Conservation (phyloP, 2,888 invertebrate genomes). For the Slavum lentiscoides region DNA sequence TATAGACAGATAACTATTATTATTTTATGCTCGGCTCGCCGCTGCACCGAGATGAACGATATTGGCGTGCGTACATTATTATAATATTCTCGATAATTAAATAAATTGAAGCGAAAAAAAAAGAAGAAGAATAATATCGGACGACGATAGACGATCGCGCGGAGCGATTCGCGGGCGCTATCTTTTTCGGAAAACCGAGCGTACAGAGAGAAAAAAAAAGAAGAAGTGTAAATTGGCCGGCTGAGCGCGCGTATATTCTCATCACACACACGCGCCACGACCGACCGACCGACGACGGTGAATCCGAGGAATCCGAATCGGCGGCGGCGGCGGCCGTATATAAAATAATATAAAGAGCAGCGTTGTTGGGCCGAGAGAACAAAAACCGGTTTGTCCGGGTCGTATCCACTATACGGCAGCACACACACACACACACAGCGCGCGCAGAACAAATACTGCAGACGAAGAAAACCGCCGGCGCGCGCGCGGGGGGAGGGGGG, state of each 20-base stretch:
- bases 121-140: neutral
- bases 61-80: neutral
- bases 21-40: neutral
- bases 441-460: conserved; percentile 33
- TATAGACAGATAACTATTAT: neutral
- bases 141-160: conserved; percentile 7
- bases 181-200: conserved; percentile 23
- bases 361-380: neutral
- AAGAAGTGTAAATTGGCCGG: conserved; percentile 34
- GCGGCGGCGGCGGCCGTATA: conserved; percentile 23
- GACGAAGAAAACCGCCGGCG: neutral
- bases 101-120: neutral
- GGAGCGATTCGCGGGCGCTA: conserved; percentile 25
- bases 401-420: conserved; percentile 9
- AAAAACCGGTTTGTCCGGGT: conserved; percentile 46
- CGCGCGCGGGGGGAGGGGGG: too few species aligned
- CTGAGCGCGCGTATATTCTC: neutral
- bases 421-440: neutral
- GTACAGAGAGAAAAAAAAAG: neutral
- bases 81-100: conserved; percentile 19
- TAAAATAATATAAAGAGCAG: conserved; percentile 23
- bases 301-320: conserved; percentile 42
- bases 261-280: too few species aligned
- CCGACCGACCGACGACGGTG: conserved; percentile 35
- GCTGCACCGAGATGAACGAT: neutral